Evolutionary conservation across 2,797 vertebrate species (phyloP), one percentile per base, ranked within the genome.

Genomic region (Valencia hispanica): DNA sequence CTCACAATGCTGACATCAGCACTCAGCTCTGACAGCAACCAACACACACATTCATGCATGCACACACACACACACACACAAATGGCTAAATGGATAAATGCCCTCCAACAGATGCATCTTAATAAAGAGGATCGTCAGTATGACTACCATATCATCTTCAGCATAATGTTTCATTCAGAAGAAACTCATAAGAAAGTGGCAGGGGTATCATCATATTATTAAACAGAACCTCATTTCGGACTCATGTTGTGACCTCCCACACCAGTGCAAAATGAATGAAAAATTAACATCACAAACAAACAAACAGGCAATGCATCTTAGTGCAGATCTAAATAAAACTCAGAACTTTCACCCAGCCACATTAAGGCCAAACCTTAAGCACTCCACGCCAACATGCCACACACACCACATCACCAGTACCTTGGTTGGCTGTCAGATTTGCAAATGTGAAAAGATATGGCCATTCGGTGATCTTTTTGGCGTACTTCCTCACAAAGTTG

Each of bases 381-480:
- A 51, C 80, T 74, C 75, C 79, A 73, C n/a, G 32, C 78, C 69
- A 68, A 48, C 74, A 68, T 77, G 69, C 47, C 81, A 68, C 79
- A 65, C 79, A 65, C 72, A 76, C 61, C 41, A 22, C 80, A 55
- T 30, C 34, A 32, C 36, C 25, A 10, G 78, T 89, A 90, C 90
- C 90, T 89, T 51, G 50, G 43, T 32, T 22, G 72, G 20, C 45
- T 36, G 65, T 39, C 53, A 57, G n/a, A 30, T 30, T n/a, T 15
- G 77, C 75, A 75, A 8, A 1, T n/a, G 94, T 77, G 89, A 97
- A 98, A 99, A 97, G 98, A 99, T 99, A 99, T 99, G 98, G 98
- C 98, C 98, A 99, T 89, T 99, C 98, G 88, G 96, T 98, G 89
- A 99, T 97, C 96, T 97, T 98, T 94, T 98, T 98, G 88, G 98